A percentile compares a stretch with the other conserved stretches of the same genome.
Evolutionary conservation across 23 tunicate species (phyloP).

Genomic region (Pegea sp.): DNA sequence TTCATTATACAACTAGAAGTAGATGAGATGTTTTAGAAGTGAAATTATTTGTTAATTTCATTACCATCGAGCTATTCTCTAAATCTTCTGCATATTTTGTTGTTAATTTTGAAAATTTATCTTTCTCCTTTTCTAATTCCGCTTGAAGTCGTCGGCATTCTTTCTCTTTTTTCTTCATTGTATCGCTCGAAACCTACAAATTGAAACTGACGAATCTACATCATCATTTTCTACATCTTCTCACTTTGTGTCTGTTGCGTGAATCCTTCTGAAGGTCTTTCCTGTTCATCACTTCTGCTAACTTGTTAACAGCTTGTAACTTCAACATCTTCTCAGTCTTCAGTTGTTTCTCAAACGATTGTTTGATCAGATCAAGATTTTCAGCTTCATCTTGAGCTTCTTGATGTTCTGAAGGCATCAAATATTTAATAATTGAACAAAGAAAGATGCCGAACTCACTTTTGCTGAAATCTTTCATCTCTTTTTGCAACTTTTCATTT

Average conservation of each 20-base stretch:
- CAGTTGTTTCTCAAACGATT: constrained; percentile 32
- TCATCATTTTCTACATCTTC: neutral
- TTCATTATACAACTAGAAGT: constrained; percentile 56
- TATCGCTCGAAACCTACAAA: constrained; percentile 54
- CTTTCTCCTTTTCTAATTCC: constrained; percentile 75
- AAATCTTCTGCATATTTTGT: too few species aligned
- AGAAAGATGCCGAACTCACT: constrained; percentile 2
- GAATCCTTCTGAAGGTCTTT: constrained; percentile 52
- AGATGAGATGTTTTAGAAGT: too few species aligned
- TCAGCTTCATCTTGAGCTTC: constrained; percentile 11
- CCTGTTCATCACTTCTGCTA: constrained; percentile 80
- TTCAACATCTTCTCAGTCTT: constrained; percentile 59
- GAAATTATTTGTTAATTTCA: too few species aligned
- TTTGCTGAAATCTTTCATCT: constrained; percentile 4
- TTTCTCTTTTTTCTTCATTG: constrained; percentile 59
- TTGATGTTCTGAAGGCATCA: constrained; percentile 12
- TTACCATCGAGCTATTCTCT: too few species aligned
- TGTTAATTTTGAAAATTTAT: constrained; percentile 23
- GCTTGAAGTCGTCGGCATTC: constrained; percentile 72
- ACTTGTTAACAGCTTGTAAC: constrained; percentile 87
- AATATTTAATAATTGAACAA: neutral
- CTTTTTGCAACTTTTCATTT: constrained; percentile 4
- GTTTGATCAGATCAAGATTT: constrained; percentile 6
- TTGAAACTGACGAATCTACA: neutral
- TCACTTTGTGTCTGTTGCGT: constrained; percentile 8